Evolutionary conservation across 2,797 vertebrate genomes (phyloP), one percentile per base, ranked within the genome.

Genomic region (Eutrigla gurnardus): DNA sequence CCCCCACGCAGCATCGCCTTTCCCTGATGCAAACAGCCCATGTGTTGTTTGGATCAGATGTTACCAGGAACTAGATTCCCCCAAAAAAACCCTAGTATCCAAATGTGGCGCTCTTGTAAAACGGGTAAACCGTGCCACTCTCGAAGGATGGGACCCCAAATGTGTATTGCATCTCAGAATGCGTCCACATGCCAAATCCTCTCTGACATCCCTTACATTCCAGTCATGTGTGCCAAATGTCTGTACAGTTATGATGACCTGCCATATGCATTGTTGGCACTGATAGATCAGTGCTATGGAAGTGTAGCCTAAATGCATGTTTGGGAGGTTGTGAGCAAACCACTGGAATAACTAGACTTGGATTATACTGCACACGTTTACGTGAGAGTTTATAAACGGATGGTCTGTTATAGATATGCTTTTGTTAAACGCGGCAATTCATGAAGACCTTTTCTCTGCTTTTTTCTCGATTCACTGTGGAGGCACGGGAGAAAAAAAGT

Each of bases 31-130:
- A 90, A 90, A 91, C 84, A 89, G 81, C 82, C 83, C 82, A 60
- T 84, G 72, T 86, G 89, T 86, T 80, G 77, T 83, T 87, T 85
- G 76, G 78, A 90, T 88, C 82, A 88, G 86, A 92, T 87, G 72
- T 82, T 84, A 86, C 88, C 90, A 80, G 70, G 70, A 87, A 83
- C 83, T 75, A 71, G 77, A 85, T 87, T 91, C 83, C 67, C n/a
- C 25, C 25, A 25, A 25, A 25, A 79, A 79, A 84, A 79, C 70
- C 81, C 62, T 69, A 69, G 52, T 55, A 32, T 80, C 66, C 54
- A 80, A 88, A 83, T 64, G 72, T 73, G 77, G 53, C 75, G 65
- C 32, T 68, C 6, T 4, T 71, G 82, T 84, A 70, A 81, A 77
- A 77, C 33, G 42, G 52, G 15, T 58, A 35, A 59, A 65, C 63